Evolutionary conservation across 53 echinoderm and acorn worm species (phyloP), one percentile per base, ranked within the genome.

Genomic region (Echinarachnius parma): DNA sequence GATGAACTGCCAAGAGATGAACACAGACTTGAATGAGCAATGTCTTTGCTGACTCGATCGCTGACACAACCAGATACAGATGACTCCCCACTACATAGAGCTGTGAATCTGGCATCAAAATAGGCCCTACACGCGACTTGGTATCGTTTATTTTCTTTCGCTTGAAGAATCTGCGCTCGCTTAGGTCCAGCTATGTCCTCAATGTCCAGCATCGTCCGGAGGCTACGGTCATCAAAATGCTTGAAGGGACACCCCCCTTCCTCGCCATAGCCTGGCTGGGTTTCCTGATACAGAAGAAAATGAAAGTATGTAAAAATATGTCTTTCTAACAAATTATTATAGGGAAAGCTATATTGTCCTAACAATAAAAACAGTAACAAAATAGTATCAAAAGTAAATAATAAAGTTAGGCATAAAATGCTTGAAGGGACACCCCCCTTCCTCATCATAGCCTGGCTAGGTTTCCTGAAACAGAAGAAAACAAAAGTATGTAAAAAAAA

Each of bases 211-310:
- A 77, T 22, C 2, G 29, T 27, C 37, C 75, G 31, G 13, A 93
- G 42, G 50, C 83, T 81, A 3, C 15, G 19, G n/a, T 80, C 78
- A 46, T 98, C 98, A 65, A 88, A 91, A 56, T 98, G 98, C 29
- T 61, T 79, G 60, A 92, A 86, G 2, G 86, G 90, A 53, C 98
- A 98, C 3, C 98, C 98, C 5, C 92, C 98, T 59, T 88, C 92
- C 45, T 98, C 92, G 0, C 92, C 91, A 22, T 81, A 88, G 16
- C 98, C 92, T 9, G 85, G 76, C 34, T 56, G 77, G 32, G 58
- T 54, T 9, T 54, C 75, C 96, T 95, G 74, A 50, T 26, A 30
- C 33, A 42, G n/a, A 34, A 55, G 36, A 49, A 45, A 28, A 69
- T 14, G n/a, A n/a, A n/a, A n/a, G n/a, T n/a, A n/a, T n/a, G n/a